A percentile compares a stretch with the other conserved stretches of the same genome.
phyloP scores from a whole-genome alignment of 2,888 invertebrate species.

The Sarcophaga carnaria region DNA sequence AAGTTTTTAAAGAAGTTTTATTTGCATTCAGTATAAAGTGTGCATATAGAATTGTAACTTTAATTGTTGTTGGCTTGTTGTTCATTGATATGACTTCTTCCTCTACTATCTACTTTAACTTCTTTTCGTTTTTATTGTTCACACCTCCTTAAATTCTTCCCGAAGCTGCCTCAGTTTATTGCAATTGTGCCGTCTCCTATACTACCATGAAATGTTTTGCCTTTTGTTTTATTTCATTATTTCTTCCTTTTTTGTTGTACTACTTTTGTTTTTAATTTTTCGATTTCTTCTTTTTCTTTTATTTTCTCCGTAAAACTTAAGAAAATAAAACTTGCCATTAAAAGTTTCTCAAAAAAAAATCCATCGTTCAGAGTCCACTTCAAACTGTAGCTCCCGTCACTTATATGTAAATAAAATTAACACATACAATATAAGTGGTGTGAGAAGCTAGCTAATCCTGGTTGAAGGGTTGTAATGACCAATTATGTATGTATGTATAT shows the following conservation, averaged over 20 bases:
- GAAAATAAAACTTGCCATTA: no score
- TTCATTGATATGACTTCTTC: conserved; percentile 30
- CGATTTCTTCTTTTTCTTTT: not conserved
- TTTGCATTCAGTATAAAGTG: not conserved
- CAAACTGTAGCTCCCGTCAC: no score
- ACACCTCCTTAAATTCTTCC: not conserved
- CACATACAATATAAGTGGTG: no score
- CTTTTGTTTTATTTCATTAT: not conserved
- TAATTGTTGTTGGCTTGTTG: not conserved
- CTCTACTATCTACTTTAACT: not conserved
- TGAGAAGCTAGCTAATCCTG: no score
- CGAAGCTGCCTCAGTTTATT: not conserved
- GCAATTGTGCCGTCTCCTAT: not conserved
- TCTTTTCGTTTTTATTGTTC: no score
- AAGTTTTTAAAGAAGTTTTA: conserved; percentile 13
- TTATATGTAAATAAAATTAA: no score
- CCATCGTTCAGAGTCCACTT: no score
- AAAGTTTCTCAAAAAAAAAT: no score
- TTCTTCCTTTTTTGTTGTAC: not conserved
- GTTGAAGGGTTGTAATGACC: no score
- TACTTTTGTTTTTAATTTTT: not conserved
- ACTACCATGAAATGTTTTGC: not conserved
- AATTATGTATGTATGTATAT: no score
- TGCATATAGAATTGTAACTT: no score
- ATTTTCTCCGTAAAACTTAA: no score